Conservation (phyloP, 2,113 vertebrate species). For the Tor tambroides region DNA sequence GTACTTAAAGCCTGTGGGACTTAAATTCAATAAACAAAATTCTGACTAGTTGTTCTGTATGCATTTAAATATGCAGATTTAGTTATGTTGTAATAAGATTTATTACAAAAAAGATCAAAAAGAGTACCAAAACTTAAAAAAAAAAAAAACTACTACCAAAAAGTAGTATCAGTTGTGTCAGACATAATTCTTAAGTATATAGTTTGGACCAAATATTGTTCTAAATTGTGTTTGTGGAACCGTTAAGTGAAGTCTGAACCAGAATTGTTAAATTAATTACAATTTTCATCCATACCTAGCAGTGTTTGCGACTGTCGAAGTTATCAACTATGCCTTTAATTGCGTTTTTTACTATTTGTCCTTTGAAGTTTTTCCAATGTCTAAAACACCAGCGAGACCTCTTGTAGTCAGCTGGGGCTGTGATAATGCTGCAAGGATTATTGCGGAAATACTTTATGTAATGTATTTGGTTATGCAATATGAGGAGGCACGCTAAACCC, state of each 20-base stretch:
- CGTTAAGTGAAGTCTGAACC: not conserved
- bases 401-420: not conserved
- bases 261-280: not conserved
- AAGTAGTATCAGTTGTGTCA: too few relatives aligned
- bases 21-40: not conserved
- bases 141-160: too few relatives aligned
- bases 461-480: slow-evolving; percentile 36
- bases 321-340: not conserved
- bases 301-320: not conserved
- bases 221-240: not conserved
- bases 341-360: not conserved
- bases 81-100: not conserved
- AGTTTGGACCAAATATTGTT: too few relatives aligned
- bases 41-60: not conserved
- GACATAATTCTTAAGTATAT: too few relatives aligned
- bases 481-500: not conserved
- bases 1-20: not conserved
- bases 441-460: slow-evolving; percentile 35
- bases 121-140: too few relatives aligned
- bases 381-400: not conserved
- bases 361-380: not conserved
- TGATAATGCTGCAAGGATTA: slow-evolving; percentile 23
- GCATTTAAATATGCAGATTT: not conserved
- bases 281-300: not conserved
- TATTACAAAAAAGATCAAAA: too few relatives aligned